These are phyloP conservation scores for Nomada fucata DNA, from an alignment of 2,888 invertebrate species.

Conservation along the genomic window DNA sequence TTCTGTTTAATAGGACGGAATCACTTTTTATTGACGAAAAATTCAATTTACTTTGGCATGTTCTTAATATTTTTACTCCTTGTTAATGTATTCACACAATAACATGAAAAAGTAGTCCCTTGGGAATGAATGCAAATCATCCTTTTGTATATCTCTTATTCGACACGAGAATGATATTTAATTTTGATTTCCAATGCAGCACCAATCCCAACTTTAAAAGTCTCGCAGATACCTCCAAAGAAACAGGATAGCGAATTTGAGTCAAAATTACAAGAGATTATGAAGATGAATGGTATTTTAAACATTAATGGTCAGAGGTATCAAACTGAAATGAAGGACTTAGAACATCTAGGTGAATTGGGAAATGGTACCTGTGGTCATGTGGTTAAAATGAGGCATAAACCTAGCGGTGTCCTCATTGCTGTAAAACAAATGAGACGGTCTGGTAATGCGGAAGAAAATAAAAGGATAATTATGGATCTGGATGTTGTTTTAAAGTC, in stretches of 20 bases:
- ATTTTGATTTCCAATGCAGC: slow-evolving; percentile 76
- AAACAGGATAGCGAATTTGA: slow-evolving; percentile 88
- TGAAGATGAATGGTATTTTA: slow-evolving; percentile 96
- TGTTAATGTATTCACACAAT: not conserved
- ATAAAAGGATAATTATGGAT: slow-evolving; percentile 99
- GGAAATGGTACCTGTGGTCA: slow-evolving; percentile 99
- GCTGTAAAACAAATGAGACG: slow-evolving; percentile 99
- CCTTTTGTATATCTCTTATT: not conserved
- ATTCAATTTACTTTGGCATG: slow-evolving; percentile 4
- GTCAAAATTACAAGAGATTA: slow-evolving; percentile 94
- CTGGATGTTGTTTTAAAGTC: slow-evolving; percentile 99
- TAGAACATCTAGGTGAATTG: slow-evolving; percentile 94
- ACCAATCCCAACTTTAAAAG: slow-evolving; percentile 72
- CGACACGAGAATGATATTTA: slow-evolving; percentile 1
- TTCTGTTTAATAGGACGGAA: not conserved
- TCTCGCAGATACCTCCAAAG: slow-evolving; percentile 87
- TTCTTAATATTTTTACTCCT: slow-evolving; percentile 5
- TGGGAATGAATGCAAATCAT: not conserved
- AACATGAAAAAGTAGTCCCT: not conserved
- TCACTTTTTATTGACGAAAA: slow-evolving; percentile 8
- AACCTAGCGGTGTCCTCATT: slow-evolving; percentile 92
- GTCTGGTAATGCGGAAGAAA: slow-evolving; percentile 98
- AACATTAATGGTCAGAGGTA: slow-evolving; percentile 92
- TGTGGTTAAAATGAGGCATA: slow-evolving; percentile 98
- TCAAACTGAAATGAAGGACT: slow-evolving; percentile 92